Evolutionary conservation across 2,113 vertebrate species (phyloP), one percentile per base, ranked within the genome.

Genomic region (Camelus dromedarius): DNA sequence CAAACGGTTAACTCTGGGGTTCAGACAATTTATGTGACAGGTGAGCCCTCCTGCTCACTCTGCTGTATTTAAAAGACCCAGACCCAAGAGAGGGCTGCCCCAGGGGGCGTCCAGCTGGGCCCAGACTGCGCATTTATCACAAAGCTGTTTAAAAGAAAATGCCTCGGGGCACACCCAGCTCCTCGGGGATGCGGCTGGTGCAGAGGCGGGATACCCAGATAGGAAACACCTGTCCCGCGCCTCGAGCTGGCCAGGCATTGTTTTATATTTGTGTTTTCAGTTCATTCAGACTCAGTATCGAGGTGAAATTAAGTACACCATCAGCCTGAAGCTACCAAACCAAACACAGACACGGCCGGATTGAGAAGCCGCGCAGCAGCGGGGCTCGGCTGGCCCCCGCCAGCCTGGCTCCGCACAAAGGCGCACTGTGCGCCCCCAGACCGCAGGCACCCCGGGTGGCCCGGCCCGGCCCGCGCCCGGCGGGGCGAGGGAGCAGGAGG

Each of bases 181-280:
- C 89, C 95, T 50, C 0, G 28, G 80, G 88, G 92, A 54, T 80
- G 8, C 8, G 67, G 89, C 15, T 20, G 60, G 48, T 14, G 77
- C 96, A 77, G 93, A 46, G 11, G 12, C 1, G 50, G 46, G 82
- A 26, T 0, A 15, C 5, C 1, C 76, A 1, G 79, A 50, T 67
- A 82, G 95, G 96, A 97, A 98, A 96, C 98, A 96, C 98, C 97
- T 98, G 98, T 32, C 48, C 24, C 0, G 0, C 0, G 0, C 30
- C 8, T 6, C 16, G 48, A 5, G 19, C 11, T 1, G 38, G 85
- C 86, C 92, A 48, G 93, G 48, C n/a, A 0, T n/a, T 8, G 50
- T 1, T 73, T 80, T 26, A 6, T 42, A 16, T 22, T 60, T 80
- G 91, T 15, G 50, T n/a, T 35, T 92, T 4, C 75, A 0, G 60